Evolutionary conservation across 2,888 invertebrate species (phyloP).

Genomic region (Petrolisthes manimaculis): DNA sequence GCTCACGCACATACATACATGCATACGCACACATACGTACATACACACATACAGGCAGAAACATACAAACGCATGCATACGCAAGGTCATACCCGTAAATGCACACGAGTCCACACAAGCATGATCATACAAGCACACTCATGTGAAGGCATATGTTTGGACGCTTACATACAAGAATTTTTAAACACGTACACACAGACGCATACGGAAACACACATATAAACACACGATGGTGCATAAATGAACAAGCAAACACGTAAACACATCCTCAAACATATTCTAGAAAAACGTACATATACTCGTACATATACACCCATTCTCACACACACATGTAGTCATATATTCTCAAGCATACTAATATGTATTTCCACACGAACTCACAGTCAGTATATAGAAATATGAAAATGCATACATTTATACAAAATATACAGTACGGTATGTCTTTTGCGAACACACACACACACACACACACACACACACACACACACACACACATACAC

Average conservation of each 20-base stretch:
- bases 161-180: neutral
- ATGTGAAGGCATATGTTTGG: no score
- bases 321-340: neutral
- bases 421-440: neutral
- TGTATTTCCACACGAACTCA: no score
- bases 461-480: neutral
- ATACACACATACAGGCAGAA: neutral
- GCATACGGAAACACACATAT: no score
- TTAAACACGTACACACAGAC: neutral
- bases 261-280: no score
- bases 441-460: neutral
- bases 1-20: neutral
- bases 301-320: no score
- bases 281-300: no score
- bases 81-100: neutral
- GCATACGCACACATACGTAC: neutral
- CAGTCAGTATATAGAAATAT: no score
- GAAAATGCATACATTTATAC: neutral
- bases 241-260: no score
- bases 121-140: no score
- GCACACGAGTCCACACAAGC: no score
- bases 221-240: no score
- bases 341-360: no score
- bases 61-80: neutral
- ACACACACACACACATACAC: neutral